Base-by-base conservation (phyloP, 2,797 vertebrate genomes). In the Gila robusta region DNA sequence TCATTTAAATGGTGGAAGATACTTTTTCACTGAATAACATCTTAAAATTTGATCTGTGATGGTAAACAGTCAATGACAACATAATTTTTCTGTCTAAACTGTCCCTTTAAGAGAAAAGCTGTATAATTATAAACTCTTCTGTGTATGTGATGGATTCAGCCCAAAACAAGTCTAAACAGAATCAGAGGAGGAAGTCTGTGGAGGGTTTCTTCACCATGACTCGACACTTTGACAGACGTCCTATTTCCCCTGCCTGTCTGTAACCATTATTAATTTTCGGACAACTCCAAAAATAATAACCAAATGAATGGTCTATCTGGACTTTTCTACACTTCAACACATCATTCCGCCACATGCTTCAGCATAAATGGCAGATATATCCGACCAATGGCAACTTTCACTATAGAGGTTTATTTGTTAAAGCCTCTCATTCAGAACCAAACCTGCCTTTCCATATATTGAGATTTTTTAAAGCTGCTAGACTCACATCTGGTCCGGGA, bases 361-460 rank as follows among this genome's bases (percentile, higher is more conserved):
- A 54, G 28, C 69, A 91, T 94, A 91, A 94, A 78, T 79, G 35
- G 28, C 92, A 89, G 91, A 94, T 93, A 88, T 91, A 89, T 86
- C 70, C 10, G 28, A 84, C 73, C 62, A 62, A 54, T 32, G 47
- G 69, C 81, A 82, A 39, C 74, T 79, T 70, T 72, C 67, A 6
- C 37, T 37, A 47, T 14, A 7, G 26, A 26, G 26, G 35, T 71
- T 44, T 84, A 81, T 88, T 88, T 81, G 35, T 79, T 77, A 79
- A 54, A 77, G 62, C 52, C 64, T 81, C 82, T 72, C 78, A 41
- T 82, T 82, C 28, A 54, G 52, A 70, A 67, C 70, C 77, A 81
- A 83, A 59, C 35, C 54, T 62, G 66, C 17, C 35, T 21, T 71
- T 69, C 74, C 73, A 67, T 21, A 49, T 23, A 21, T 39, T 16